These are phyloP conservation scores for Nomada hirtipes DNA, from an alignment of 2,888 invertebrate genomes.

Conservation along the genomic window DNA sequence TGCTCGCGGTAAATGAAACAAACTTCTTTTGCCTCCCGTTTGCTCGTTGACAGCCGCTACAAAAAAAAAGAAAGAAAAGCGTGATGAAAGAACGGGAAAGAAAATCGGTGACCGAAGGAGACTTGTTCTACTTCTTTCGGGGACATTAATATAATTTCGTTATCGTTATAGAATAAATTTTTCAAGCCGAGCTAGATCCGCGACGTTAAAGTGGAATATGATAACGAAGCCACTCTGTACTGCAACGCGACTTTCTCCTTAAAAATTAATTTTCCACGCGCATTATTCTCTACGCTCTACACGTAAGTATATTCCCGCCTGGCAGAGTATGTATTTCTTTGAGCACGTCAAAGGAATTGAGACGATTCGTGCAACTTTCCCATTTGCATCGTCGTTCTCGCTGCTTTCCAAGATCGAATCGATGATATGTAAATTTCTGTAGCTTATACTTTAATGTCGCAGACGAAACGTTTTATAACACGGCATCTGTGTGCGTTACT, in stretches of 20 bases:
- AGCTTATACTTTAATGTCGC: constrained; percentile 32
- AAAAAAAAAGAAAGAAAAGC: not conserved
- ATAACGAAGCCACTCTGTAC: too few relatives aligned
- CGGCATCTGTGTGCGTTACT: constrained; percentile 5
- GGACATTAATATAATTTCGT: not conserved
- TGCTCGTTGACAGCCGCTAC: not conserved
- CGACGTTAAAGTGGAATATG: too few relatives aligned
- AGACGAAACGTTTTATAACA: constrained; percentile 38
- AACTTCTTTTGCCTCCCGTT: not conserved
- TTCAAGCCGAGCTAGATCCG: not conserved
- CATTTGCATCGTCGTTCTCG: constrained; percentile 31
- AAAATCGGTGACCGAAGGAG: not conserved
- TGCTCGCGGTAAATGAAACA: not conserved
- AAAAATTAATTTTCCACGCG: not conserved
- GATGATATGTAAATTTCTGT: constrained; percentile 46
- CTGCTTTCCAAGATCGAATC: constrained; percentile 38
- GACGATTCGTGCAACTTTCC: constrained; percentile 35
- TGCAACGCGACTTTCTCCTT: too few relatives aligned
- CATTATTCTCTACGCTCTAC: too few relatives aligned
- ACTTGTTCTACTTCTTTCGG: too few relatives aligned
- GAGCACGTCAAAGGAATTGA: constrained; percentile 9
- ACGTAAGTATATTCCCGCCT: not conserved
- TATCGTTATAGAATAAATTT: not conserved
- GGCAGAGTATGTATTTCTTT: not conserved
- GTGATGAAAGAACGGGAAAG: not conserved